Percentiles rank a stretch among this genome's conserved stretches.
Conservation (phyloP, 2,888 invertebrate species). For the Ypsolopha sequella region DNA sequence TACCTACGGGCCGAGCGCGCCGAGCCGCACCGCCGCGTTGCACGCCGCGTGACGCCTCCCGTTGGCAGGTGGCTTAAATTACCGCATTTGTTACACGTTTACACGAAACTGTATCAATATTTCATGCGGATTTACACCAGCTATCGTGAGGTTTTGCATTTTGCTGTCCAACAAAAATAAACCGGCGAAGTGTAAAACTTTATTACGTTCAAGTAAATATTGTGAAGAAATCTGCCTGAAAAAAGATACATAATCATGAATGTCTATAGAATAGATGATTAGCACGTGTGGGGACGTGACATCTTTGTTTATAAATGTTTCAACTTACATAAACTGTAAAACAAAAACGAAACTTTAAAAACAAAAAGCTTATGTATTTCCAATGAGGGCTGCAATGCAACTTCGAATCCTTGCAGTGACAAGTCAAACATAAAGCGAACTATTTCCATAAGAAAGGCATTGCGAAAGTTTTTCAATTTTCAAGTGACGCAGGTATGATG, state of each 20-base stretch:
- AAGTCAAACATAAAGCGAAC: slow-evolving; percentile 64
- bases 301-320: too few species aligned
- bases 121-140: slow-evolving; percentile 67
- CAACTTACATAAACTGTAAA: too few species aligned
- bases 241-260: too few species aligned
- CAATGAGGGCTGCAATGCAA: slow-evolving; percentile 37
- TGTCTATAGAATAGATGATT: too few species aligned
- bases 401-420: slow-evolving; percentile 62
- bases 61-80: slow-evolving; percentile 65
- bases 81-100: slow-evolving; percentile 71
- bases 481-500: slow-evolving; percentile 69
- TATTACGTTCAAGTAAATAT: not conserved
- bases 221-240: too few species aligned
- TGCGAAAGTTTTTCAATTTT: slow-evolving; percentile 69
- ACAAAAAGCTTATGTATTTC: slow-evolving; percentile 24
- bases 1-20: slow-evolving; percentile 19
- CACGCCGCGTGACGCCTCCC: slow-evolving; percentile 21
- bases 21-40: slow-evolving; percentile 33
- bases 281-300: too few species aligned
- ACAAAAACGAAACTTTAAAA: too few species aligned
- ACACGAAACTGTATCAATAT: slow-evolving; percentile 71
- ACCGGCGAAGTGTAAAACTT: slow-evolving; percentile 5
- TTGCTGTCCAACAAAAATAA: slow-evolving; percentile 45
- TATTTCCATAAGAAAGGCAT: slow-evolving; percentile 68
- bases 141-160: slow-evolving; percentile 58